Percentiles rank a stretch among this genome's conserved stretches.
phyloP scores from a whole-genome alignment of 1,140 invertebrate genomes.

The Sitodiplosis mosellana region DNA sequence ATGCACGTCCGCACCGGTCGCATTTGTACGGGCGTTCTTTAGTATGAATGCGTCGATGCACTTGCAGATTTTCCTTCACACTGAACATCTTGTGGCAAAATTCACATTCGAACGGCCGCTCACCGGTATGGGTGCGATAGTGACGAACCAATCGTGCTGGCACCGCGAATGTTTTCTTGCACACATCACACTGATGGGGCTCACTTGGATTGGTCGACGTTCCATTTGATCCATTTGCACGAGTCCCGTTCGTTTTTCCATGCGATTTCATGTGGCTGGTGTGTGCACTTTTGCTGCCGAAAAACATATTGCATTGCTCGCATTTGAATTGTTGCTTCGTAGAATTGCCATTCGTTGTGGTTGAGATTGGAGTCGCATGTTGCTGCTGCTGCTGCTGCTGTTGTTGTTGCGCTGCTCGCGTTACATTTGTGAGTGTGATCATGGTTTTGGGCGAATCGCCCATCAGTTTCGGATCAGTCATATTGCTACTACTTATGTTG shows the following conservation, averaged over 20 bases:
- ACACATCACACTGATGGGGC: conserved; percentile 76
- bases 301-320: conserved; percentile 35
- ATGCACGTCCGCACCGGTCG: conserved; percentile 74
- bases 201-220: conserved; percentile 32
- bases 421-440: background rate
- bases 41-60: conserved; percentile 79
- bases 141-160: conserved; percentile 75
- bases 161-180: conserved; percentile 79
- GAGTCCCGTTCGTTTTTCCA: conserved; percentile 13
- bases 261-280: conserved; percentile 38
- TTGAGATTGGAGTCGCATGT: conserved; percentile 1
- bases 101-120: conserved; percentile 72
- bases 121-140: conserved; percentile 78
- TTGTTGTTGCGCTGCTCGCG: conserved; percentile 9
- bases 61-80: conserved; percentile 80
- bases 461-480: background rate
- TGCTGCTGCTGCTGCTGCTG: conserved; percentile 11
- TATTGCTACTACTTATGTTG: background rate
- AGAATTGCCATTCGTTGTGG: conserved; percentile 8
- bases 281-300: conserved; percentile 36
- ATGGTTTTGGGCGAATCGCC: background rate
- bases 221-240: conserved; percentile 9
- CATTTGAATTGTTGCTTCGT: conserved; percentile 27
- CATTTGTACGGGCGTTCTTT: conserved; percentile 67
- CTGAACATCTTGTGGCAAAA: conserved; percentile 84